phyloP scores from a whole-genome alignment of 2,888 invertebrate species.

The Drosophila colorata region DNA sequence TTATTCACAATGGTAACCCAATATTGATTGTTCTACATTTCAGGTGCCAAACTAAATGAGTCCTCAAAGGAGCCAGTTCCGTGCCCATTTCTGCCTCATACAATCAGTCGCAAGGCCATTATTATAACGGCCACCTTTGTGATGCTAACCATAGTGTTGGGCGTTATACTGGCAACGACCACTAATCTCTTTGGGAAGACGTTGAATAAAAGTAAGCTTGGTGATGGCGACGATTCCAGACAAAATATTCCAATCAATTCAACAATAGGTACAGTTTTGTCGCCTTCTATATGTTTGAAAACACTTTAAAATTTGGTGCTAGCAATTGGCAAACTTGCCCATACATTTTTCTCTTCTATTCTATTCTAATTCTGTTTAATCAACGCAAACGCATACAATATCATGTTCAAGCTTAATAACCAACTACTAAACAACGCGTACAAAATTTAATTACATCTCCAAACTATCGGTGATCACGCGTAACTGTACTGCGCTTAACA shows the following conservation, averaged over 20 bases:
- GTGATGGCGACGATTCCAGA: constrained; percentile 85
- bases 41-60: constrained; percentile 52
- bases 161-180: constrained; percentile 66
- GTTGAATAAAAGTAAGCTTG: constrained; percentile 82
- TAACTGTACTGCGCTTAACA: constrained; percentile 26
- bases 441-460: neutral
- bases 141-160: constrained; percentile 63
- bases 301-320: constrained; percentile 42
- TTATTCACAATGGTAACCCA: neutral
- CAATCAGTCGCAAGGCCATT: constrained; percentile 62
- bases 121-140: constrained; percentile 63
- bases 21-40: neutral
- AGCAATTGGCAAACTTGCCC: constrained; percentile 20
- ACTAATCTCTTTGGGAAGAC: constrained; percentile 67
- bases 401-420: constrained; percentile 9
- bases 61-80: constrained; percentile 44
- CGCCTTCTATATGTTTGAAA: constrained; percentile 53
- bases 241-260: constrained; percentile 85
- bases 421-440: constrained; percentile 13
- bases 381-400: constrained; percentile 7
- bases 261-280: constrained; percentile 84
- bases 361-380: constrained; percentile 14
- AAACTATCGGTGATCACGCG: constrained; percentile 13
- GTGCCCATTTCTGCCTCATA: constrained; percentile 65
- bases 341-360: constrained; percentile 8